A percentile compares a stretch with the other conserved stretches of the same genome.
Conservation (phyloP, 2,797 vertebrate genomes). For the Petrocephalus schoutedeni region DNA sequence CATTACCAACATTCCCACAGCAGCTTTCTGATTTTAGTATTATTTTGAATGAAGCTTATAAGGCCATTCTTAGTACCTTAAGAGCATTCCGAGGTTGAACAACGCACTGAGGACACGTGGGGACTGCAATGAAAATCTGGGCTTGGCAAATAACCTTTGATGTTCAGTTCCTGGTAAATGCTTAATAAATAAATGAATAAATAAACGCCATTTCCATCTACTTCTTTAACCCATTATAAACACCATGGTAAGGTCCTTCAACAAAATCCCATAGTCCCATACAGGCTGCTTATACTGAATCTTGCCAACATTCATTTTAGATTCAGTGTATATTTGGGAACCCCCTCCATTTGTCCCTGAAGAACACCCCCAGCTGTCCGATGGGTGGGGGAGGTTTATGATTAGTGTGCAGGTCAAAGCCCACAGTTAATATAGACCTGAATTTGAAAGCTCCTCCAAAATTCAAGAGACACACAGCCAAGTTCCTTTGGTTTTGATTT, state of each 20-base stretch:
- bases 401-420: constrained; percentile 30
- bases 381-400: background rate
- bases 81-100: background rate
- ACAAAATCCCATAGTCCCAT: background rate
- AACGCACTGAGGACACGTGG: background rate
- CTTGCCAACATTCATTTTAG: background rate
- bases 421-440: constrained; percentile 10
- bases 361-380: background rate
- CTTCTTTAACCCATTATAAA: background rate
- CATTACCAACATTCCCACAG: background rate
- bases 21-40: background rate
- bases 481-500: background rate
- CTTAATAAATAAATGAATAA: background rate
- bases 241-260: background rate
- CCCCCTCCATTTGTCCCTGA: background rate
- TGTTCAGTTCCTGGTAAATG: background rate
- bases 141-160: background rate
- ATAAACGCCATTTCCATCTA: background rate
- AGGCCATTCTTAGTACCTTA: background rate
- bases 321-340: background rate
- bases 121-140: background rate
- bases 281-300: too few relatives aligned
- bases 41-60: background rate
- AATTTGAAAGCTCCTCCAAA: background rate
- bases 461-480: background rate